A percentile compares a stretch with the other conserved stretches of the same genome.
Evolutionary conservation across 1,140 invertebrate species (phyloP).

Genomic region (Dendroctonus valens): DNA sequence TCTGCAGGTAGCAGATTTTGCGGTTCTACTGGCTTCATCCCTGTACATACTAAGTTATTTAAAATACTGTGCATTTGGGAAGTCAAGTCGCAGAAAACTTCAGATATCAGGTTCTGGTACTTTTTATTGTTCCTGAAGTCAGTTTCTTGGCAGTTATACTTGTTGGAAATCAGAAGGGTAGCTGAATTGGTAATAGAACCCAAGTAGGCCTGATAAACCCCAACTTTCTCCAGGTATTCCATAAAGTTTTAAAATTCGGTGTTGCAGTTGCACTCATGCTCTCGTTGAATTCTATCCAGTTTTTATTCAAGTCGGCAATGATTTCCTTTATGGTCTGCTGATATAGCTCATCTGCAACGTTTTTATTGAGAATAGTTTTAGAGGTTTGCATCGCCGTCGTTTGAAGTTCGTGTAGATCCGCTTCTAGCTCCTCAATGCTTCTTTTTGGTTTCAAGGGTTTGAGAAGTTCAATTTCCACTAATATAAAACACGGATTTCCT

Average conservation of each 20-base stretch:
- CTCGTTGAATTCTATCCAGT: constrained; percentile 30
- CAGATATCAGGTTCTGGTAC: constrained; percentile 38
- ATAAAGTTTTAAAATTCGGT: constrained; percentile 34
- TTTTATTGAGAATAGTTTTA: constrained; percentile 26
- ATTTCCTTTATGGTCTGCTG: constrained; percentile 27
- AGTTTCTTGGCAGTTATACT: constrained; percentile 29
- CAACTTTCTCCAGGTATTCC: constrained; percentile 36
- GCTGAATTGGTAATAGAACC: constrained; percentile 35
- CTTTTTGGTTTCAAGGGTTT: constrained; percentile 35
- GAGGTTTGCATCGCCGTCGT: constrained; percentile 5
- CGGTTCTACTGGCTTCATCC: constrained; percentile 8
- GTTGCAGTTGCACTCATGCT: constrained; percentile 1
- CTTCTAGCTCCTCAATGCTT: constrained; percentile 37
- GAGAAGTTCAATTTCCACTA: constrained; percentile 42
- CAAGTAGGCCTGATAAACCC: constrained; percentile 39
- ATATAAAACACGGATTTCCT: constrained; percentile 40
- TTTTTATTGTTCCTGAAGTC: constrained; percentile 23
- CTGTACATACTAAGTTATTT: constrained; percentile 34
- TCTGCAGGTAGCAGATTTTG: background rate
- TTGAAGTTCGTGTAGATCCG: constrained; percentile 11
- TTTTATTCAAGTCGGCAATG: constrained; percentile 25
- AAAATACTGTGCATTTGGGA: constrained; percentile 38
- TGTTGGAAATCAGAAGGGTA: constrained; percentile 32
- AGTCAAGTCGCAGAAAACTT: constrained; percentile 37
- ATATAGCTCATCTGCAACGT: constrained; percentile 30